Percentiles rank a stretch among this genome's conserved stretches.
Conservation (phyloP, 2,113 vertebrate genomes). For the Paradoxurus hermaphroditus region DNA sequence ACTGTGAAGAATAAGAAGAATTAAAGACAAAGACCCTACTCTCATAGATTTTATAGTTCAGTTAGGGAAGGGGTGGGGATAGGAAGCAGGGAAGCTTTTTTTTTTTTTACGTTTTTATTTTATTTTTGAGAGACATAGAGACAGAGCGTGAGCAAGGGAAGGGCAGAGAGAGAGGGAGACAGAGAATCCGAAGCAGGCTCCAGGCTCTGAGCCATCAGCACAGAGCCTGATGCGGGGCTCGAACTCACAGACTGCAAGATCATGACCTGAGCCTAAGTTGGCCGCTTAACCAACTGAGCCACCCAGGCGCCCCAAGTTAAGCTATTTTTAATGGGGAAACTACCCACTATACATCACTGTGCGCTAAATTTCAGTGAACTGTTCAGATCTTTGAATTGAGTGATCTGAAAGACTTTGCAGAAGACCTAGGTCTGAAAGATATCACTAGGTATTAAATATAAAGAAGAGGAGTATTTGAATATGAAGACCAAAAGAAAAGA, state of each 20-base stretch:
- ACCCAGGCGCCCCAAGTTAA: too few species aligned
- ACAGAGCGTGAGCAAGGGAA: too few species aligned
- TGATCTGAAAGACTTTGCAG: not conserved
- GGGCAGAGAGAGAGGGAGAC: too few species aligned
- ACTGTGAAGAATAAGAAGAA: not conserved
- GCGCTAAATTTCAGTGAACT: not conserved
- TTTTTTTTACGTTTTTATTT: too few species aligned
- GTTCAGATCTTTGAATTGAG: not conserved
- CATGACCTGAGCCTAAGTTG: too few species aligned
- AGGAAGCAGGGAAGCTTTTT: not conserved
- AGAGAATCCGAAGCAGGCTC: too few species aligned
- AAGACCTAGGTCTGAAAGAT: not conserved
- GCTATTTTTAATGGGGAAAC: not conserved
- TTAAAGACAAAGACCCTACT: not conserved
- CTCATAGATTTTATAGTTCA: not conserved
- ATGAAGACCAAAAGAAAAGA: not conserved
- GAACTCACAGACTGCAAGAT: too few species aligned
- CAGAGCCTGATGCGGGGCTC: too few species aligned
- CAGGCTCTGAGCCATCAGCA: too few species aligned
- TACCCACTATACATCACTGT: not conserved
- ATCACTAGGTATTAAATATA: not conserved
- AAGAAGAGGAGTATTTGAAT: not conserved
- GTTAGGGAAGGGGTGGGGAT: accelerated
- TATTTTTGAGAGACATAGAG: too few species aligned
- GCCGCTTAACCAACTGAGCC: too few species aligned